These are phyloP conservation scores for Glyptemys insculpta DNA, from an alignment of 2,797 vertebrate genomes.

Conservation along the genomic window DNA sequence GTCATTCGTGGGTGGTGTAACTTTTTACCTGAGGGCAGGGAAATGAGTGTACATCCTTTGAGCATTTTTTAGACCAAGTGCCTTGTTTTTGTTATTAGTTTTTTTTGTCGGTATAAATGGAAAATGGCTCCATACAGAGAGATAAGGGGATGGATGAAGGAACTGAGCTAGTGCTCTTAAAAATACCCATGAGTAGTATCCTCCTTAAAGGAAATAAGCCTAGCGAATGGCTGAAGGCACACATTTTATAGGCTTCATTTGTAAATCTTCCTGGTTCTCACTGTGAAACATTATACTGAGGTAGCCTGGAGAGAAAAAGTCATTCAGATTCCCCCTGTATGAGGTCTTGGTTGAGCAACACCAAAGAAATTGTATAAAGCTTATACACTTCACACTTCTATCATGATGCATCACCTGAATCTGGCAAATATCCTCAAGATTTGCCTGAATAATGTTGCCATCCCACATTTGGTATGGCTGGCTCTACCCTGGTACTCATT, in stretches of 20 bases:
- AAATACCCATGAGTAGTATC: neutral
- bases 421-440: too few relatives aligned
- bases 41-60: neutral
- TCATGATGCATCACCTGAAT: too few relatives aligned
- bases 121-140: neutral
- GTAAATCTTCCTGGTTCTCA: neutral
- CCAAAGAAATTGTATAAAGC: neutral
- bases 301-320: accelerated
- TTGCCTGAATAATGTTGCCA: too few relatives aligned
- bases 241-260: neutral
- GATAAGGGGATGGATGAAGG: neutral
- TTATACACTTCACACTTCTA: too few relatives aligned
- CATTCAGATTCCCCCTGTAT: neutral
- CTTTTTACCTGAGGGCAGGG: neutral
- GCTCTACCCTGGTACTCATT: too few relatives aligned
- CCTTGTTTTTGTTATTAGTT: neutral
- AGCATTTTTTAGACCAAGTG: accelerated
- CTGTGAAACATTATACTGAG: neutral
- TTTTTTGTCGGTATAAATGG: neutral
- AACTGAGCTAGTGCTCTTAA: neutral
- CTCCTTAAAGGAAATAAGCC: neutral
- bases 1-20: neutral
- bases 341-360: neutral
- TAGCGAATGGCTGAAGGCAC: neutral
- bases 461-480: too few relatives aligned